Evolutionary conservation across 2,888 invertebrate genomes (phyloP).

Genomic region (Microchrysa polita): DNA sequence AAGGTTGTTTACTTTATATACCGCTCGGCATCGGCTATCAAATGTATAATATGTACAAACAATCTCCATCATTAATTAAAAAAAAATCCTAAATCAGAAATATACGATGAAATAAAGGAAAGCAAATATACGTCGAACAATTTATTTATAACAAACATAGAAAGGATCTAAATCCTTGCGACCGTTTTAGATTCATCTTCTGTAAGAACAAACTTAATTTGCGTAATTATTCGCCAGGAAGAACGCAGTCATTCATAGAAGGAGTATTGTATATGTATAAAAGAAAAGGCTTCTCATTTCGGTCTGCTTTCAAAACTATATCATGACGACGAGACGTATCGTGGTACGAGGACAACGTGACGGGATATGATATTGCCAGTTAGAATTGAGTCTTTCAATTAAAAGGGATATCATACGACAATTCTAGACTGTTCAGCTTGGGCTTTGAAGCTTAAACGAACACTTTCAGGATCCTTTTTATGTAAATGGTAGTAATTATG

Average conservation of each 20-base stretch:
- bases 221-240: neutral
- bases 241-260: neutral
- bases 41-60: too few relatives aligned
- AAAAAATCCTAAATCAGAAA: too few relatives aligned
- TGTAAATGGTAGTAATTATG: slow-evolving; percentile 8
- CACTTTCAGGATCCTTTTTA: neutral
- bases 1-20: too few relatives aligned
- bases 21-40: too few relatives aligned
- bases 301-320: neutral
- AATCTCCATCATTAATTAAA: too few relatives aligned
- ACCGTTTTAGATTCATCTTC: neutral
- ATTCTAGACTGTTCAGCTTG: neutral
- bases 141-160: too few relatives aligned
- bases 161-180: too few relatives aligned
- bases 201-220: slow-evolving; percentile 1
- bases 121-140: too few relatives aligned
- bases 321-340: neutral
- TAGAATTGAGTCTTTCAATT: neutral
- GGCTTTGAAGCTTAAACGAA: neutral
- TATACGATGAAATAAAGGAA: too few relatives aligned
- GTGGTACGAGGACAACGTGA: neutral
- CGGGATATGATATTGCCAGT: neutral
- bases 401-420: neutral
- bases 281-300: neutral
- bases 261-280: too few relatives aligned